Conservation (phyloP, 2,888 invertebrate genomes). For the Entomobrya multifasciata region DNA sequence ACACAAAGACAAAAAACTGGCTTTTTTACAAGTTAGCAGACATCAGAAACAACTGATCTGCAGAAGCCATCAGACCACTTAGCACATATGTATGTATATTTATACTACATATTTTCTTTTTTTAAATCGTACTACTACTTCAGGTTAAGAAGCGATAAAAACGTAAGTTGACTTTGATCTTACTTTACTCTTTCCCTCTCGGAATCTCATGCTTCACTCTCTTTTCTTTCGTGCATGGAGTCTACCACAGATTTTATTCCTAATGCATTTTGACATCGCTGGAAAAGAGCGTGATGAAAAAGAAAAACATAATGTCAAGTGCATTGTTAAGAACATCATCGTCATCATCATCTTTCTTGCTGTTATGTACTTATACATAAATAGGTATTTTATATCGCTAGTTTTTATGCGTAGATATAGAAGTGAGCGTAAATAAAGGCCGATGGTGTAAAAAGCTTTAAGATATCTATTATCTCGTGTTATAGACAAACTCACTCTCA, state of each 20-base stretch:
- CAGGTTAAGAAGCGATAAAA: constrained; percentile 49
- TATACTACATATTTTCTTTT: constrained; percentile 65
- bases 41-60: constrained; percentile 33
- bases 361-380: constrained; percentile 46
- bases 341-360: constrained; percentile 53
- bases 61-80: constrained; percentile 62
- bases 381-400: too few species aligned
- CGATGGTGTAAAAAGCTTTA: constrained; percentile 69
- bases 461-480: constrained; percentile 65
- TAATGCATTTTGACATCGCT: constrained; percentile 74
- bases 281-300: constrained; percentile 71
- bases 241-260: constrained; percentile 70
- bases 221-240: constrained; percentile 56
- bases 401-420: constrained; percentile 31
- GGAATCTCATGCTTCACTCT: constrained; percentile 35
- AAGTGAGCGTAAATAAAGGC: too few species aligned
- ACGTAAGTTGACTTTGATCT: constrained; percentile 62
- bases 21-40: constrained; percentile 5
- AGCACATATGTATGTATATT: constrained; percentile 62
- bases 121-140: constrained; percentile 5
- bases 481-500: constrained; percentile 63
- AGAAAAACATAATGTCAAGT: constrained; percentile 75
- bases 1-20: constrained; percentile 10
- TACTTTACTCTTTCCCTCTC: constrained; percentile 55
- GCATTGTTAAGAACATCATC: constrained; percentile 74